These are phyloP conservation scores for Lamellibrachia luymesi DNA, from an alignment of 1,140 invertebrate genomes.

Conservation along the genomic window DNA sequence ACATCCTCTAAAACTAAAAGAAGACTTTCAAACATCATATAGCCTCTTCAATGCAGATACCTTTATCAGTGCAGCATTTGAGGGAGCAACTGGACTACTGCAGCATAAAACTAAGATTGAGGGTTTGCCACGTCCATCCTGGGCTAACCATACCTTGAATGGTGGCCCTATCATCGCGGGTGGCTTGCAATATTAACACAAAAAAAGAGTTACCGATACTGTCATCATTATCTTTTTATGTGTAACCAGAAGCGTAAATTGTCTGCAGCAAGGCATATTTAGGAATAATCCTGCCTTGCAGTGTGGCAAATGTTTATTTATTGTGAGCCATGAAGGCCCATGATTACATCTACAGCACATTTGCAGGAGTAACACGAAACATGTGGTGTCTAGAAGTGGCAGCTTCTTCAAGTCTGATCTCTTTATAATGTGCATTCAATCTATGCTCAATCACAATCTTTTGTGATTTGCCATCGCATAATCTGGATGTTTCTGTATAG, in stretches of 20 bases:
- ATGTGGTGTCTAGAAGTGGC: not conserved
- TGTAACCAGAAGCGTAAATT: slow-evolving; percentile 5
- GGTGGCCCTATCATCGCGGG: not conserved
- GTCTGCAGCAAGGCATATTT: not conserved
- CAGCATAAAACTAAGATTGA: too few relatives aligned
- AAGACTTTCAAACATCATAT: not conserved
- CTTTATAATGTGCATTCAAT: not conserved
- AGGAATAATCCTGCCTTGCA: not conserved
- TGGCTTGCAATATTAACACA: not conserved
- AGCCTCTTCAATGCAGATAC: not conserved
- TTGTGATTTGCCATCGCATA: not conserved
- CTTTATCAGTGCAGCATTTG: not conserved
- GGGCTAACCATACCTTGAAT: not conserved
- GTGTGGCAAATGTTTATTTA: not conserved
- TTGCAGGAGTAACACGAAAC: not conserved
- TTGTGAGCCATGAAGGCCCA: not conserved
- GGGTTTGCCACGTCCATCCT: not conserved
- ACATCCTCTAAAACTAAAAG: not conserved
- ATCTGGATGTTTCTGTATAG: not conserved
- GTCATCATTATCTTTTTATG: not conserved
- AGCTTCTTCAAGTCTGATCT: not conserved
- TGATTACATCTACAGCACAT: not conserved
- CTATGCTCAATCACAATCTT: not conserved
- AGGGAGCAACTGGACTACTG: not conserved
- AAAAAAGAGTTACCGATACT: not conserved